A percentile compares a stretch with the other conserved stretches of the same genome.
Evolutionary conservation across 2,888 invertebrate species (phyloP).

Genomic region (Odontothrips loti): DNA sequence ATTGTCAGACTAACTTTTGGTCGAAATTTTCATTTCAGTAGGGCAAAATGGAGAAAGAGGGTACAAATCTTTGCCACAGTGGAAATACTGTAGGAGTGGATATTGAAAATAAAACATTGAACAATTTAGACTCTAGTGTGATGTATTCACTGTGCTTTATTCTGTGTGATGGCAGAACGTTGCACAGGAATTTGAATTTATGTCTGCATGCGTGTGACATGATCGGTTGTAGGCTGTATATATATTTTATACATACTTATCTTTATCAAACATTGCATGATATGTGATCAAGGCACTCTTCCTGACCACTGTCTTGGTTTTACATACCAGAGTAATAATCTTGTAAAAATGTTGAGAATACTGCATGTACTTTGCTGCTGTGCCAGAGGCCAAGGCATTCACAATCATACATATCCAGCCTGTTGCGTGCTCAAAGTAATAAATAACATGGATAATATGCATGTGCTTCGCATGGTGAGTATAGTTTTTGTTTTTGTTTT

Average conservation of each 20-base stretch:
- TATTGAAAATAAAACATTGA: too few species aligned
- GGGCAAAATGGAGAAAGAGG: too few species aligned
- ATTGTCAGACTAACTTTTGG: too few species aligned
- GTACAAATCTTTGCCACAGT: too few species aligned
- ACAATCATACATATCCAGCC: background rate
- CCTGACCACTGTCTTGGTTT: background rate
- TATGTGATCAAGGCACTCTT: background rate
- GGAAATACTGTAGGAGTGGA: too few species aligned
- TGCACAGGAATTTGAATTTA: background rate
- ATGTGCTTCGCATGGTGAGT: constrained; percentile 27
- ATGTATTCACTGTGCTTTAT: too few species aligned
- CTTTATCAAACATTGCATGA: background rate
- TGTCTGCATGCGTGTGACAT: background rate
- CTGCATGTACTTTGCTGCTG: background rate
- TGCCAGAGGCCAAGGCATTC: background rate
- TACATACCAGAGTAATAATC: background rate
- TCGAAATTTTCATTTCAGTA: too few species aligned
- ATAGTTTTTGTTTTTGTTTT: background rate
- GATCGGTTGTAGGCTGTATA: background rate
- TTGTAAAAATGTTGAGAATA: background rate
- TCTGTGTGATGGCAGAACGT: too few species aligned
- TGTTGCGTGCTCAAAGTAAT: constrained; percentile 3
- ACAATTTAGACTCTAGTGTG: too few species aligned
- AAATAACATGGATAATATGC: constrained; percentile 23
- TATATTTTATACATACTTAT: background rate